phyloP scores from a whole-genome alignment of 2,113 vertebrate genomes.

The Xiphias gladius region DNA sequence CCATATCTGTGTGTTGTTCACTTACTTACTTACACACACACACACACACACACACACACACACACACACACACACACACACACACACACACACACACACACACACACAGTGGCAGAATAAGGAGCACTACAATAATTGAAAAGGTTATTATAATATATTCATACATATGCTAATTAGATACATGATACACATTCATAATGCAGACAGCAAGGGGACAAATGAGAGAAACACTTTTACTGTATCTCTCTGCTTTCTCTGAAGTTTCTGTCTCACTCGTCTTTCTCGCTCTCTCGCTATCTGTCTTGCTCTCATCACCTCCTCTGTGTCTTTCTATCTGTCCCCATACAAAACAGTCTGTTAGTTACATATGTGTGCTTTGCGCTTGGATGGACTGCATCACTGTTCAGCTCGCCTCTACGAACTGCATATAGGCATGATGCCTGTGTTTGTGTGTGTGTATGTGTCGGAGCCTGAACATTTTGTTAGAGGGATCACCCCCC shows the following conservation, averaged over 20 bases:
- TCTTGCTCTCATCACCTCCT: neutral
- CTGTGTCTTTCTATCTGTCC: neutral
- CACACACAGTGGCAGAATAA: neutral
- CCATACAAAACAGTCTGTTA: constrained; percentile 20
- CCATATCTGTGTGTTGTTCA: neutral
- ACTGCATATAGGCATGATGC: neutral
- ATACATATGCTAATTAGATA: constrained; percentile 60
- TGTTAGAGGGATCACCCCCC: neutral
- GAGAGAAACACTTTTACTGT: constrained; percentile 8
- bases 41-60: too few relatives aligned
- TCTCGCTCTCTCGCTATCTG: too few relatives aligned
- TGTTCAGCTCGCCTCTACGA: neutral
- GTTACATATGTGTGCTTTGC: constrained; percentile 42
- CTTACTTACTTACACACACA: too few relatives aligned
- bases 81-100: neutral
- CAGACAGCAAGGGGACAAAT: constrained; percentile 22
- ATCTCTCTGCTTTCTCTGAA: neutral
- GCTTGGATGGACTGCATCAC: constrained; percentile 9
- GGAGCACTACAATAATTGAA: constrained; percentile 48
- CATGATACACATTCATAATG: constrained; percentile 48
- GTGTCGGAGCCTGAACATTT: neutral
- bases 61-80: too few relatives aligned
- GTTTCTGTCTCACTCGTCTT: neutral
- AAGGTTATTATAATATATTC: constrained; percentile 64
- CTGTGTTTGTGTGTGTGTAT: constrained; percentile 1